A percentile compares a stretch with the other conserved stretches of the same genome.
Evolutionary conservation across 2,113 vertebrate species (phyloP).

Genomic region (Lampris megalopsis): DNA sequence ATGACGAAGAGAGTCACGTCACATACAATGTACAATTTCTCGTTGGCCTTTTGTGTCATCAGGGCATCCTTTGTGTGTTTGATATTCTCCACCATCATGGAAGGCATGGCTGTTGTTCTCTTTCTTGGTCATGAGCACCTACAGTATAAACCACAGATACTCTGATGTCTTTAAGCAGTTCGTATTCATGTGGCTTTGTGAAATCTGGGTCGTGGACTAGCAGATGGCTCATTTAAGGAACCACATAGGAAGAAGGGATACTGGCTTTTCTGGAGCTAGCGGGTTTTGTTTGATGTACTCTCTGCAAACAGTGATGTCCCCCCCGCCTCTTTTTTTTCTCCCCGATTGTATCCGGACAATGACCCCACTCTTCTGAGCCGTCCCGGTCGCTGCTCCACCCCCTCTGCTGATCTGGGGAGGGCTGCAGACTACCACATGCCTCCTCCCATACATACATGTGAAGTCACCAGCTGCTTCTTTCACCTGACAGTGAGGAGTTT

Average conservation of each 20-base stretch:
- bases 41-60: conserved; percentile 97
- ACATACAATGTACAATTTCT: conserved; percentile 99
- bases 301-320: conserved; percentile 94
- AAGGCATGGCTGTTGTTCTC: conserved; percentile 99
- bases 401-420: no score
- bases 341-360: no score
- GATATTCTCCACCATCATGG: conserved; percentile 98
- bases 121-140: conserved; percentile 99
- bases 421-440: no score
- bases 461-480: no score
- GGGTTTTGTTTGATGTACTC: conserved; percentile 98
- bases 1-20: conserved; percentile 97
- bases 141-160: conserved; percentile 99
- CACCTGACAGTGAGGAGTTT: no score
- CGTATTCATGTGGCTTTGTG: conserved; percentile 97
- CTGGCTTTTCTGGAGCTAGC: conserved; percentile 92
- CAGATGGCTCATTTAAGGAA: conserved; percentile 97
- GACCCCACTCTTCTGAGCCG: no score
- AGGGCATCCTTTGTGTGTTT: conserved; percentile 97
- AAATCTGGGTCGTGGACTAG: conserved; percentile 98
- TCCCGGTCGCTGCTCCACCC: no score
- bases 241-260: conserved; percentile 97
- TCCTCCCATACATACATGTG: no score
- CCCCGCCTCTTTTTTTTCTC: no score
- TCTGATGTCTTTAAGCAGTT: conserved; percentile 98